These are phyloP conservation scores for Xiphophorus hellerii DNA, from an alignment of 2,113 vertebrate species.

Conservation along the genomic window DNA sequence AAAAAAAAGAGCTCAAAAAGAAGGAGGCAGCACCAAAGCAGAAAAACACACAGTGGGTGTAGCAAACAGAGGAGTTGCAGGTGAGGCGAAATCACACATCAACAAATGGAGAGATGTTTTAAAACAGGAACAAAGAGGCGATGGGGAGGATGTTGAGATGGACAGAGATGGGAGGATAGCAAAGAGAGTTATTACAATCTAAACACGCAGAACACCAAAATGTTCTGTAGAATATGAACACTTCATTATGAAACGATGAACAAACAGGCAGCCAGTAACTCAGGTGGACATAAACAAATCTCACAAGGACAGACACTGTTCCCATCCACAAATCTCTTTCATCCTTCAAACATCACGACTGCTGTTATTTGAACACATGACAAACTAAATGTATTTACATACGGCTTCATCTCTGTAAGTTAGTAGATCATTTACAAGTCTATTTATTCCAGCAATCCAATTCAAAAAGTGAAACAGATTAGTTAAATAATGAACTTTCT, in stretches of 20 bases:
- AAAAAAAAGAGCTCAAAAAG: constrained; percentile 29
- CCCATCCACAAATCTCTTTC: constrained; percentile 13
- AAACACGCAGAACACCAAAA: constrained; percentile 71
- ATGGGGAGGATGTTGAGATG: constrained; percentile 60
- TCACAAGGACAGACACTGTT: constrained; percentile 28
- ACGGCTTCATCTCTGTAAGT: background rate
- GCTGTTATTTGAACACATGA: constrained; percentile 47
- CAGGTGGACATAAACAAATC: constrained; percentile 48
- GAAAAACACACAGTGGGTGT: constrained; percentile 49
- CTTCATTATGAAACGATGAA: constrained; percentile 70
- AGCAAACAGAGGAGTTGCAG: constrained; percentile 36
- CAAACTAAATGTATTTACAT: constrained; percentile 45
- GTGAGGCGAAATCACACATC: constrained; percentile 48
- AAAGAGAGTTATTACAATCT: constrained; percentile 79
- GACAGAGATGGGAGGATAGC: constrained; percentile 71
- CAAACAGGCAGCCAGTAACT: constrained; percentile 65
- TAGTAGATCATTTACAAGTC: background rate
- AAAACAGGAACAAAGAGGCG: constrained; percentile 51
- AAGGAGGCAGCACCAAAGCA: constrained; percentile 40
- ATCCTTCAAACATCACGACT: constrained; percentile 53
- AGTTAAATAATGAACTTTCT: too few species aligned
- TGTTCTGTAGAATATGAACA: constrained; percentile 71
- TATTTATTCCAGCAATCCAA: background rate
- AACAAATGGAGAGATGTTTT: constrained; percentile 46
- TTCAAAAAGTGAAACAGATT: background rate